Evolutionary conservation across 2,797 vertebrate species (phyloP).

Genomic region (Fratercula arctica): DNA sequence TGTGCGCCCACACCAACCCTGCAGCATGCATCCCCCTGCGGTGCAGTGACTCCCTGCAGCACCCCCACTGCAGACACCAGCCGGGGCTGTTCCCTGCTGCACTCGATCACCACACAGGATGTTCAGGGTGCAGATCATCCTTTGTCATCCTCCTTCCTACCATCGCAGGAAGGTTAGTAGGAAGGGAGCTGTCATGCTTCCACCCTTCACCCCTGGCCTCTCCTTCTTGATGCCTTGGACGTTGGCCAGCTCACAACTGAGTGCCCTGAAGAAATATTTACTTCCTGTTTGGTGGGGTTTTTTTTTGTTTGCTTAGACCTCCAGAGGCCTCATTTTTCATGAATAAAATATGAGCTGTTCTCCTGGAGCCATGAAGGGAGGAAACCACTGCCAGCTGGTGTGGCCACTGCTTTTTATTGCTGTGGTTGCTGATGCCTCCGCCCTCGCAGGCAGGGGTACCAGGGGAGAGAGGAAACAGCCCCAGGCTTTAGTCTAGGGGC

Average conservation of each 20-base stretch:
- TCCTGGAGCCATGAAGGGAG: constrained; percentile 43
- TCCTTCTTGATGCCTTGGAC: background rate
- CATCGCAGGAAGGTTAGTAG: background rate
- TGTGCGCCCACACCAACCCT: no score
- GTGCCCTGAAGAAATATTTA: constrained; percentile 67
- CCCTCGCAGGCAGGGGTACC: background rate
- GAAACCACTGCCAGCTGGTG: constrained; percentile 67
- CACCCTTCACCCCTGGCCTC: background rate
- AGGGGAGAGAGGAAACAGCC: background rate
- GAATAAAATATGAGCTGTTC: constrained; percentile 78
- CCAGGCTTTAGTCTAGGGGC: background rate
- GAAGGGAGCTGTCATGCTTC: background rate
- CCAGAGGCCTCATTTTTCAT: constrained; percentile 64
- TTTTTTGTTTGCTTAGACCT: constrained; percentile 42
- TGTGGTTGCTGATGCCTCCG: constrained; percentile 70
- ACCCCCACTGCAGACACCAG: background rate
- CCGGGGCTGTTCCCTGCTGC: background rate
- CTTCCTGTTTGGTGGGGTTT: constrained; percentile 55
- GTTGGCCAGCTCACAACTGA: background rate
- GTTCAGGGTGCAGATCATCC: background rate
- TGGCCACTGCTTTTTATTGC: constrained; percentile 48
- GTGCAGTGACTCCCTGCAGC: background rate
- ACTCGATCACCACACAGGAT: background rate
- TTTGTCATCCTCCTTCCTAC: background rate
- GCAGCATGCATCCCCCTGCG: rapidly evolving